Conservation (phyloP, 2,113 vertebrate species). For the Muntiacus reevesi region DNA sequence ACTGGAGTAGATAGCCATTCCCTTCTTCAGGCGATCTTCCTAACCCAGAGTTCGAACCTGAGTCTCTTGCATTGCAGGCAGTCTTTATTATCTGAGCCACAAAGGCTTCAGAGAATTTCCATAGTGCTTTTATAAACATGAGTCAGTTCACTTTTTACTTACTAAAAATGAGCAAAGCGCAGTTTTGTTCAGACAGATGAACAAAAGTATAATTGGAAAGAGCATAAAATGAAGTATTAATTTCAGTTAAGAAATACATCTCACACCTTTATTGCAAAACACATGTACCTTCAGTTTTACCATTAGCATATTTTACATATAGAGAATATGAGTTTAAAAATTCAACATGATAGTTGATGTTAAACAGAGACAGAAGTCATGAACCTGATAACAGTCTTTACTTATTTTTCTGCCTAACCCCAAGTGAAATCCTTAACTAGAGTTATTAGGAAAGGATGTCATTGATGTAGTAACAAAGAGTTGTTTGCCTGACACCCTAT, state of each 20-base stretch:
- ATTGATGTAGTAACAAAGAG: not conserved
- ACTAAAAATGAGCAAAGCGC: not conserved
- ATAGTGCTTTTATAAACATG: not conserved
- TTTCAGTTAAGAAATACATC: not conserved
- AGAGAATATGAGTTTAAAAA: not conserved
- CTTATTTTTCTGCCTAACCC: not conserved
- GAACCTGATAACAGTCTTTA: not conserved
- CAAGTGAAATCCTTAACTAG: not conserved
- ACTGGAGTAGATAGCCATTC: not conserved
- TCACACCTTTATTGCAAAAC: not conserved
- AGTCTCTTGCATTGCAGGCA: not conserved
- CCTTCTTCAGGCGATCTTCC: not conserved
- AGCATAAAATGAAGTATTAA: not conserved
- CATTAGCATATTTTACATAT: not conserved
- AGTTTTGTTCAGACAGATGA: not conserved
- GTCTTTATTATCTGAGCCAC: not conserved
- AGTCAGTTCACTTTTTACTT: not conserved
- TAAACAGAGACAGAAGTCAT: not conserved
- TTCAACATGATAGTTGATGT: not conserved
- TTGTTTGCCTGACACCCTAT: not conserved
- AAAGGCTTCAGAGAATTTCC: not conserved
- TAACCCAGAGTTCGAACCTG: accelerated
- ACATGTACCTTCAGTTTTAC: not conserved
- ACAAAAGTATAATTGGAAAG: not conserved
- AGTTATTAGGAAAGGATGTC: not conserved